Evolutionary conservation across 1,140 invertebrate species (phyloP).

Genomic region (Ericerus pela): DNA sequence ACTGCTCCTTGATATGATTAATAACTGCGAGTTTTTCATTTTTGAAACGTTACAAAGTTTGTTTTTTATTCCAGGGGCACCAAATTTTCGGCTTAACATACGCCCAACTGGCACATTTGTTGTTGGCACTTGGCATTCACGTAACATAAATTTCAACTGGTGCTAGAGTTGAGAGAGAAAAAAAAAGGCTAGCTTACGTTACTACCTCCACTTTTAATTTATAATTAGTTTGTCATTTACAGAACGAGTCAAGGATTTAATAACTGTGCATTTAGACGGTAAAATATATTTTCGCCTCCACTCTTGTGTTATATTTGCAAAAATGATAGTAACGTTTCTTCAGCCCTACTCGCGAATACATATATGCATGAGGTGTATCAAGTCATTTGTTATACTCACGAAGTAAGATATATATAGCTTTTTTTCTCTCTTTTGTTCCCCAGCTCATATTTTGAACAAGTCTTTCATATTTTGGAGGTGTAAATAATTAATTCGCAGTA

Average conservation of each 20-base stretch:
- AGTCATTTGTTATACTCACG: conserved; percentile 2
- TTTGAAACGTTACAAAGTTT: too few species aligned
- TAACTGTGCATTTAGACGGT: conserved; percentile 4
- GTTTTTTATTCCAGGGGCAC: too few species aligned
- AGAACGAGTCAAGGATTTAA: neutral
- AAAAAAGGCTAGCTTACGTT: neutral
- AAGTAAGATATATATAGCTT: too few species aligned
- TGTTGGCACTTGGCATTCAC: conserved; percentile 2
- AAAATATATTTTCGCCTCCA: neutral
- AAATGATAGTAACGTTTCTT: conserved; percentile 8
- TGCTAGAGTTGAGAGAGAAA: neutral
- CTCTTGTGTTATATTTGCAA: neutral
- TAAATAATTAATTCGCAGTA: too few species aligned
- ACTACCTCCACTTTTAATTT: neutral
- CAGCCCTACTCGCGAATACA: neutral
- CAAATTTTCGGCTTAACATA: too few species aligned
- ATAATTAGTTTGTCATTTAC: conserved; percentile 1
- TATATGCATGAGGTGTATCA: conserved; percentile 6
- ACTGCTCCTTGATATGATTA: too few species aligned
- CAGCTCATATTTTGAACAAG: too few species aligned
- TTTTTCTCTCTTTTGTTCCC: too few species aligned
- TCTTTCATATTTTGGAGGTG: too few species aligned
- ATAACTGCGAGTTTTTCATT: too few species aligned
- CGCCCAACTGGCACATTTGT: neutral
- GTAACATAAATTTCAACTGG: neutral